A percentile compares a stretch with the other conserved stretches of the same genome.
phyloP scores from a whole-genome alignment of 2,113 vertebrate species.

The Bufo gargarizans region DNA sequence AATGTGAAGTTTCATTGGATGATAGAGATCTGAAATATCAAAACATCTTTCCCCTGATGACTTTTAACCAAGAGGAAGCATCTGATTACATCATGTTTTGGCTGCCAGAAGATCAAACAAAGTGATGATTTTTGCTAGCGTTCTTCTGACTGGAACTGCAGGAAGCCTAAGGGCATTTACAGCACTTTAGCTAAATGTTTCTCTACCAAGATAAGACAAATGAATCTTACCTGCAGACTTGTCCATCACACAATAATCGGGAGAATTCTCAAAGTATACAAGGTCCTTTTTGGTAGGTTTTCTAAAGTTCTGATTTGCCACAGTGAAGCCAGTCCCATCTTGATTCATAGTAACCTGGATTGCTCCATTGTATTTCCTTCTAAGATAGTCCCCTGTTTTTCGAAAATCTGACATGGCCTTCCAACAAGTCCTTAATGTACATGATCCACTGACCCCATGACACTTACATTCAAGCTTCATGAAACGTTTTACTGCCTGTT shows the following conservation, averaged over 20 bases:
- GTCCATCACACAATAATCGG: slow-evolving; percentile 95
- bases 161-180: slow-evolving; percentile 22
- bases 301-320: slow-evolving; percentile 93
- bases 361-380: slow-evolving; percentile 93
- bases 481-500: slow-evolving; percentile 93
- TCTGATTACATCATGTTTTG: slow-evolving; percentile 36
- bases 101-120: slow-evolving; percentile 46
- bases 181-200: slow-evolving; percentile 27
- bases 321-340: slow-evolving; percentile 91
- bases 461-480: slow-evolving; percentile 98
- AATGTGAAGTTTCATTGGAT: background rate
- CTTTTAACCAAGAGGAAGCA: slow-evolving; percentile 36
- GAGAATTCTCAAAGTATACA: slow-evolving; percentile 98
- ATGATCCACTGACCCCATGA: slow-evolving; percentile 95
- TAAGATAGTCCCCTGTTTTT: slow-evolving; percentile 91
- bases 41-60: slow-evolving; percentile 24
- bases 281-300: slow-evolving; percentile 94
- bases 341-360: slow-evolving; percentile 97
- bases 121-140: slow-evolving; percentile 33
- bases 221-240: slow-evolving; percentile 88
- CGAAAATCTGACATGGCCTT: slow-evolving; percentile 94
- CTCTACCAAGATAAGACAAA: background rate
- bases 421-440: slow-evolving; percentile 96
- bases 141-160: background rate
- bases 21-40: slow-evolving; percentile 24